Conservation (phyloP, 2,797 vertebrate species). For the Eulemur mongoz region DNA sequence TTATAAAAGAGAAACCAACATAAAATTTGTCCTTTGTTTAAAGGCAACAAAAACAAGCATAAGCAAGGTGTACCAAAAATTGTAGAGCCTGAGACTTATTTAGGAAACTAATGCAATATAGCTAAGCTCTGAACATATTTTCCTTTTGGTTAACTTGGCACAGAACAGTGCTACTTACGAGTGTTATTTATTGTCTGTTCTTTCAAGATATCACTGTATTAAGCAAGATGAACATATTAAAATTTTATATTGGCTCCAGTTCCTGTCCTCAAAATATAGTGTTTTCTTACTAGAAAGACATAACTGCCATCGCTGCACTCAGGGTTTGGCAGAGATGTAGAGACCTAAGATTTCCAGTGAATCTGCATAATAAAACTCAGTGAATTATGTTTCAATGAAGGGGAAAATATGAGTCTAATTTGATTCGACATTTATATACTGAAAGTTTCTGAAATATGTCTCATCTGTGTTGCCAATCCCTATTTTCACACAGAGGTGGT, state of each 20-base stretch:
- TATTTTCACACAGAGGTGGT: not conserved
- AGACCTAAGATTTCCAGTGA: slow-evolving; percentile 6
- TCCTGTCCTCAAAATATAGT: slow-evolving; percentile 29
- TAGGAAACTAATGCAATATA: not conserved
- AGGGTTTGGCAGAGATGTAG: not conserved
- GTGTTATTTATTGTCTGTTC: slow-evolving; percentile 53
- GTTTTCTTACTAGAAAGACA: not conserved
- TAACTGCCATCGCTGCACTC: not conserved
- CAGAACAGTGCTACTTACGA: not conserved
- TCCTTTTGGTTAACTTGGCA: slow-evolving; percentile 40
- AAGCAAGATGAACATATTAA: slow-evolving; percentile 42
- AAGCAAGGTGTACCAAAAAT: not conserved
- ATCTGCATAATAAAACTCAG: slow-evolving; percentile 51
- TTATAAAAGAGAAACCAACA: slow-evolving; percentile 21
- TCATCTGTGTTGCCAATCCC: not conserved
- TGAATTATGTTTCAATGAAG: slow-evolving; percentile 51
- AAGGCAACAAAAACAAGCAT: slow-evolving; percentile 32
- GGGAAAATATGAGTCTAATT: slow-evolving; percentile 29
- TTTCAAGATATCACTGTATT: slow-evolving; percentile 30
- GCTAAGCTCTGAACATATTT: not conserved
- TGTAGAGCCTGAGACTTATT: not conserved
- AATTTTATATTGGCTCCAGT: slow-evolving; percentile 32
- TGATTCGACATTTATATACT: slow-evolving; percentile 12
- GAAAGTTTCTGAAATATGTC: slow-evolving; percentile 39
- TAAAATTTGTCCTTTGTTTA: not conserved